Conservation (phyloP, 2,113 vertebrate species). For the Triplophysa rosa region DNA sequence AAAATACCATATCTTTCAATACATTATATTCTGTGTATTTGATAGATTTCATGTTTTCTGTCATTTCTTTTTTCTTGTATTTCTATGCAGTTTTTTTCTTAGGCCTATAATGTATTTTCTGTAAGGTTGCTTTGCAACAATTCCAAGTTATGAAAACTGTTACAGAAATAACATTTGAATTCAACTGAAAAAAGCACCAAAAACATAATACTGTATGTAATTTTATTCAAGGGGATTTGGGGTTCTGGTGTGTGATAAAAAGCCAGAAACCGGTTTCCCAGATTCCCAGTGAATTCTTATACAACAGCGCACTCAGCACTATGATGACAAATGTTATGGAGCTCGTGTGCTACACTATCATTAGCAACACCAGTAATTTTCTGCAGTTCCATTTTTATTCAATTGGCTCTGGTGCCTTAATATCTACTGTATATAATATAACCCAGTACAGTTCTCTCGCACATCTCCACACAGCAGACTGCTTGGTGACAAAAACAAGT, state of each 20-base stretch:
- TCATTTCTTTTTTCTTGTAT: too few species aligned
- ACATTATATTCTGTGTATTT: too few species aligned
- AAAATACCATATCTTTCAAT: too few species aligned
- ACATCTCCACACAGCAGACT: neutral
- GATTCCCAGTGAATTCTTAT: neutral
- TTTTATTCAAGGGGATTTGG: neutral
- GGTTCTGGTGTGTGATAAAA: neutral
- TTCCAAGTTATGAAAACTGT: too few species aligned
- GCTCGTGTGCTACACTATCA: slow-evolving; percentile 27
- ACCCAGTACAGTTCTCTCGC: neutral
- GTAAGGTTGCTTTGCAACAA: too few species aligned
- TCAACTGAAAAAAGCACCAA: too few species aligned
- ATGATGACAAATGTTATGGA: slow-evolving; percentile 36
- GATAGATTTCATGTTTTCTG: too few species aligned
- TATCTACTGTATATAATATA: slow-evolving; percentile 1
- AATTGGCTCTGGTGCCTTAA: slow-evolving; percentile 19
- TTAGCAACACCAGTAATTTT: slow-evolving; percentile 36
- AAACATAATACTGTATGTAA: too few species aligned
- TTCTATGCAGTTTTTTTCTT: too few species aligned
- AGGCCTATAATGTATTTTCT: too few species aligned
- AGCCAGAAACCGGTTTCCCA: neutral
- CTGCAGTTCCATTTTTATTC: slow-evolving; percentile 25
- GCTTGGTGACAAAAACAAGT: neutral
- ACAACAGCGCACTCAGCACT: slow-evolving; percentile 32
- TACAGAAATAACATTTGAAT: too few species aligned